phyloP scores from a whole-genome alignment of 2,113 vertebrate genomes.

The Illadopsis cleaveri region DNA sequence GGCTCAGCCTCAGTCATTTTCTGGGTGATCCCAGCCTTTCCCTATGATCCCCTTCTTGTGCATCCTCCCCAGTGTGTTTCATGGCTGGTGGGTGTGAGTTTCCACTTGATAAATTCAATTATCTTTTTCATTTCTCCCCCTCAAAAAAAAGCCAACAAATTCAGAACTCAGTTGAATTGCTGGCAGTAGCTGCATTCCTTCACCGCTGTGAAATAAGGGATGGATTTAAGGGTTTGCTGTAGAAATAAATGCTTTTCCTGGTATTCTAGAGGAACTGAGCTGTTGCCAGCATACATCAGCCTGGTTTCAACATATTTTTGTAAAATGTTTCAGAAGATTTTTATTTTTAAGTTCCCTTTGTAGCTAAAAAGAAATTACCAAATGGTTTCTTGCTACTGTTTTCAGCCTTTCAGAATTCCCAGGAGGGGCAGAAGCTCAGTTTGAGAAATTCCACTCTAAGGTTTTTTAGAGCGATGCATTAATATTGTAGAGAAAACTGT shows the following conservation, averaged over 20 bases:
- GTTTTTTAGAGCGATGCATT: not conserved
- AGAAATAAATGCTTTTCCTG: not conserved
- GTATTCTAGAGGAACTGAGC: not conserved
- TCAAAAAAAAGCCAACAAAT: not conserved
- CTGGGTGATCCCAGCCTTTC: not conserved
- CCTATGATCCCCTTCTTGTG: fast-evolving
- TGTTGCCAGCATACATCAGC: not conserved
- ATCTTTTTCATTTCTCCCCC: not conserved
- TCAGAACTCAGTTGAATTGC: not conserved
- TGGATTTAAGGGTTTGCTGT: not conserved
- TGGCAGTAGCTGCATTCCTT: not conserved
- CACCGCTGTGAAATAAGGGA: not conserved
- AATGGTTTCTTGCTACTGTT: constrained; percentile 19
- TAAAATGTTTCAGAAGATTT: not conserved
- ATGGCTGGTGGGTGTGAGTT: not conserved
- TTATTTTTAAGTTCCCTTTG: constrained; percentile 8
- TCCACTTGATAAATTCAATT: not conserved
- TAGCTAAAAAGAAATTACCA: constrained; percentile 4
- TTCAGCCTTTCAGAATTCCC: constrained; percentile 18
- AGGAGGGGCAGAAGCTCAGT: not conserved
- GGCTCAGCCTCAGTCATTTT: not conserved
- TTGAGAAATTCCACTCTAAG: not conserved
- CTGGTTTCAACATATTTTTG: not conserved
- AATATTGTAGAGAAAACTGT: constrained; percentile 2
- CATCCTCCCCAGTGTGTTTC: not conserved